Base-by-base conservation (phyloP, 2,797 vertebrate species). In the Pitangus sulphuratus region DNA sequence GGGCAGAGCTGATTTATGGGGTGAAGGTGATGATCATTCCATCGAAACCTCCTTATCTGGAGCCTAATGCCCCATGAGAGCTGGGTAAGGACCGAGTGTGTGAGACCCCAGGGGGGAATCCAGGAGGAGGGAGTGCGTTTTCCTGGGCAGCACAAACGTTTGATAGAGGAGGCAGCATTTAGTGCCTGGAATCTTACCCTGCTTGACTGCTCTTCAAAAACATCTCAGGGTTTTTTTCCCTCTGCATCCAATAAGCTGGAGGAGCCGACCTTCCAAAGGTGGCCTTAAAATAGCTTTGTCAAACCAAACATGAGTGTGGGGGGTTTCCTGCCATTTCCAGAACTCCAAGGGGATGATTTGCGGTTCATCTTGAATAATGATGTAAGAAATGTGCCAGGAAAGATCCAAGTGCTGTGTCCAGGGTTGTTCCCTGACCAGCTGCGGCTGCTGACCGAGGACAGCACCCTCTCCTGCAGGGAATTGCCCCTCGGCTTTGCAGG, bases 301-400 rank as follows among this genome's bases (percentile, higher is more conserved):
- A 96, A 98, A 96, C 95, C 87, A 84, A 97, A 50, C 95, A 12
- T 37, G n/a, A 90, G 93, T 33, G 83, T 93, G 79, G 89, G 95
- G 65, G 77, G 94, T 94, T 97, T 94, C 96, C 96, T 98, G 94
- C 95, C 97, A 56, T 95, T 93, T 92, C 95, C 96, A 53, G 92
- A 97, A 93, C 96, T 93, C 85, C 3, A 28, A 96, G 97, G 96
- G 93, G 84, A 88, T 87, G 97, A 97, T 96, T 95, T 96, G 93
- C 95, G 92, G 90, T 91, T 97, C 95, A 68, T 95, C 96, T 93
- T 93, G 95, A 97, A 91, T 97, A 93, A 95, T 50, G 84, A 93
- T 95, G 95, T 94, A 95, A 96, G 95, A 96, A 94, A 97, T 91
- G 93, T 97, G 97, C 97, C 94, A 95, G 95, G 93, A 97, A 96